Base-by-base conservation (phyloP, 2,888 invertebrate genomes). In the Caenorhabditis doughertyi region DNA sequence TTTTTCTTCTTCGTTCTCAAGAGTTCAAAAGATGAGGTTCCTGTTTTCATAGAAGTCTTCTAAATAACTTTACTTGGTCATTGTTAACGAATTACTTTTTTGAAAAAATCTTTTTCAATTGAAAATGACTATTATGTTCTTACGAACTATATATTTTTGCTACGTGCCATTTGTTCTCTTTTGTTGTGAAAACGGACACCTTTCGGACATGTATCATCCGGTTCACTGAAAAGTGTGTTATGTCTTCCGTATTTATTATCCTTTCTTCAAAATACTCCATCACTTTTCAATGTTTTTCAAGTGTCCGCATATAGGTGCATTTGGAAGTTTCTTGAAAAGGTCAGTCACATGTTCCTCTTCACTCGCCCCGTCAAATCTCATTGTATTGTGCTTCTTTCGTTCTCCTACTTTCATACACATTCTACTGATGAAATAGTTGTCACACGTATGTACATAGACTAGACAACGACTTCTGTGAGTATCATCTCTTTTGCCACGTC, bases 151-250 rank as follows among this genome's bases (percentile, higher is more conserved):
- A 25, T 35, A 51, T 72, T 39, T 47, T 47, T 49, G 21, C 58
- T 64, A 44, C 64, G 44, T 32, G 47, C 64, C 73, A 47, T 21
- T 64, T 64, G 64, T 44, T 25, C 44, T 13, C 47, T 56, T 56
- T 62, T 44, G 51, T 56, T 64, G 56, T 73, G 73, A 56, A 73
- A 73, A 65, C 64, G 55, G 73, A 73, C 73, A 73, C 73, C 73
- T 73, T 56, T 55, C 55, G 56, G 56, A 44, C 62, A 53, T 29
- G n/a, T 44, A 32, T 32, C 23, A 16, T n/a, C 18, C 18, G 27
- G 7, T 65, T 35, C 47, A 1, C 47, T 44, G 23, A 60, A 58
- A 11, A 21, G 13, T 29, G 27, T 7, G 44, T 62, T 49, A 16
- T 64, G 47, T 29, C 27, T 47, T 25, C 13, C 16, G n/a, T n/a